phyloP scores from a whole-genome alignment of 2,113 vertebrate genomes.

The Suncus etruscus region DNA sequence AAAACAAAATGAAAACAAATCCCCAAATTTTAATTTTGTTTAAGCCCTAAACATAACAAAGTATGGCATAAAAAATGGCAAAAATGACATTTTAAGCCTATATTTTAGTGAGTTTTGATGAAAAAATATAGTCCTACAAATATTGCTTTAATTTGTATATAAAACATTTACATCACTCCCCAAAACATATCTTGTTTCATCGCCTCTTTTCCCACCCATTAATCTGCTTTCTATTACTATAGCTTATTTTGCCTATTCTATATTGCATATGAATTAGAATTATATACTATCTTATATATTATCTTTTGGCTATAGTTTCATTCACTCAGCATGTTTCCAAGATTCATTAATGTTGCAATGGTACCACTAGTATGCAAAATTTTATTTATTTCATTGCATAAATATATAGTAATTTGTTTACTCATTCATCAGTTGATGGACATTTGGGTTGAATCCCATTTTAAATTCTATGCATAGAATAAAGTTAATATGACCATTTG shows the following conservation, averaged over 20 bases:
- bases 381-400: not conserved
- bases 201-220: not conserved
- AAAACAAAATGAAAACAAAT: too few species aligned
- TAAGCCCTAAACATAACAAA: too few species aligned
- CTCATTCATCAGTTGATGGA: not conserved
- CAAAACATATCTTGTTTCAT: not conserved
- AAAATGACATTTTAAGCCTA: slow-evolving; percentile 27
- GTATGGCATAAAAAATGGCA: too few species aligned
- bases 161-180: slow-evolving; percentile 15
- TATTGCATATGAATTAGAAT: slow-evolving; percentile 31
- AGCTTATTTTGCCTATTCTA: slow-evolving; percentile 27
- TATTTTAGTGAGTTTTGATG: slow-evolving; percentile 1
- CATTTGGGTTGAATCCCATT: not conserved
- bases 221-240: slow-evolving; percentile 15
- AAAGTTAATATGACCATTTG: not conserved
- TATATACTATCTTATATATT: not conserved
- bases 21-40: too few species aligned
- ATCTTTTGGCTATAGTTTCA: slow-evolving; percentile 30
- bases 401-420: slow-evolving; percentile 21
- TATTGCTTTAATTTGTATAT: not conserved
- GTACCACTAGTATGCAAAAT: not conserved
- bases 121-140: not conserved
- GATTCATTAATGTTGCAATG: slow-evolving; percentile 17
- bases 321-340: slow-evolving; percentile 30
- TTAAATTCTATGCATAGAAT: not conserved